Evolutionary conservation across 2,113 vertebrate species (phyloP).

Genomic region (Trachemys scripta): DNA sequence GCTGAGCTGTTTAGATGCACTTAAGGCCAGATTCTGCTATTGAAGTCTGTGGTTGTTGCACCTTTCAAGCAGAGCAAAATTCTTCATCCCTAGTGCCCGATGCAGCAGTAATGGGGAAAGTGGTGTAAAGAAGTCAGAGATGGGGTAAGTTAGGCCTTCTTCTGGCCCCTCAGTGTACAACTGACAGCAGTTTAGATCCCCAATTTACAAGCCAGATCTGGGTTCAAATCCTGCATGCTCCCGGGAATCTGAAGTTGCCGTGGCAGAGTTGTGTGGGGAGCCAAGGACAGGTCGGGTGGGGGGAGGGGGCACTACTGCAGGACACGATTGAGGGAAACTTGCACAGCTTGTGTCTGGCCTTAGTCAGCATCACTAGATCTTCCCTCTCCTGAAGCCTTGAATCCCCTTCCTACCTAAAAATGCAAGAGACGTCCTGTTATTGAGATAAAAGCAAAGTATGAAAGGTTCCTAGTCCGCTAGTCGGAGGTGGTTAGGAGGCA

Average conservation of each 20-base stretch:
- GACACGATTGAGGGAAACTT: rapidly evolving
- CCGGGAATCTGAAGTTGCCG: not conserved
- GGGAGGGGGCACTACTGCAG: not conserved
- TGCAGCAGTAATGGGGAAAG: not conserved
- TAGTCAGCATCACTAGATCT: rapidly evolving
- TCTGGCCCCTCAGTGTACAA: rapidly evolving
- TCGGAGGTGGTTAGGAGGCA: not conserved
- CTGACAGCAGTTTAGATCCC: not conserved
- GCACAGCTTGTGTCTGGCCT: not conserved
- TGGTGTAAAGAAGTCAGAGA: not conserved
- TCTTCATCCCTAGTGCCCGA: not conserved
- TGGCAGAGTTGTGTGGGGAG: not conserved
- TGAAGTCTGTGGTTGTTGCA: not conserved
- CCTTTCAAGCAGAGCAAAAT: not conserved
- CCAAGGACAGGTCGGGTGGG: rapidly evolving
- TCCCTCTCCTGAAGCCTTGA: not conserved
- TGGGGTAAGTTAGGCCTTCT: rapidly evolving
- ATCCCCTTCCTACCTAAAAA: rapidly evolving
- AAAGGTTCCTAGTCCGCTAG: not conserved
- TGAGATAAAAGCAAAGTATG: not conserved
- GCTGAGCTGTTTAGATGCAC: not conserved
- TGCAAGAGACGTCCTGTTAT: rapidly evolving
- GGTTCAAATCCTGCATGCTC: not conserved
- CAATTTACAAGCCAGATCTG: not conserved
- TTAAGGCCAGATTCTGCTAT: not conserved